These are phyloP conservation scores for Phataginus tricuspis DNA, from an alignment of 2,797 vertebrate species.

Conservation along the genomic window DNA sequence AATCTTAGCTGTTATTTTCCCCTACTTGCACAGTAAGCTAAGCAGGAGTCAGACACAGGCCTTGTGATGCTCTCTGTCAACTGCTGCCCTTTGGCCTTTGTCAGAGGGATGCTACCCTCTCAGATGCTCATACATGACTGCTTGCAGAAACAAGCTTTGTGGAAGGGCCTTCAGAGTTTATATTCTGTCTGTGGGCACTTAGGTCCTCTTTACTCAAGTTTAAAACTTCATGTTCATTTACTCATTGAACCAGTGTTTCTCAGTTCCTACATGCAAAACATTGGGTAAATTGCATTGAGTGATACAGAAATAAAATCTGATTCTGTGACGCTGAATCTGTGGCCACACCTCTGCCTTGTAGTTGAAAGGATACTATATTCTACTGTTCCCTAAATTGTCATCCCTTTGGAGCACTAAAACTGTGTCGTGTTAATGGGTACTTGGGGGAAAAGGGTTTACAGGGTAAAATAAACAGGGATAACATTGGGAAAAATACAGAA, in stretches of 20 bases:
- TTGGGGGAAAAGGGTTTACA: neutral
- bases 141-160: neutral
- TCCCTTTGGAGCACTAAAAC: neutral
- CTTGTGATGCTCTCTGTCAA: neutral
- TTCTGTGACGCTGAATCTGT: neutral
- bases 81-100: neutral
- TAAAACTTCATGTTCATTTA: neutral
- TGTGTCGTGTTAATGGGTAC: neutral
- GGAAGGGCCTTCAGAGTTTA: neutral
- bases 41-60: neutral
- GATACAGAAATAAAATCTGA: neutral
- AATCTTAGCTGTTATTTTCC: neutral
- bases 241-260: neutral
- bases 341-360: neutral
- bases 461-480: neutral
- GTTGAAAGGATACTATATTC: neutral
- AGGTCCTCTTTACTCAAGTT: neutral
- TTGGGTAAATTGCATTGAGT: neutral
- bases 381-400: neutral
- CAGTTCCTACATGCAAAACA: neutral
- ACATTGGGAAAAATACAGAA: neutral
- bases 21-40: neutral
- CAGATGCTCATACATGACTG: neutral
- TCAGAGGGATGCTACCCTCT: neutral
- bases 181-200: neutral